phyloP scores from a whole-genome alignment of 2,888 invertebrate genomes.

The Archips crataeganus region DNA sequence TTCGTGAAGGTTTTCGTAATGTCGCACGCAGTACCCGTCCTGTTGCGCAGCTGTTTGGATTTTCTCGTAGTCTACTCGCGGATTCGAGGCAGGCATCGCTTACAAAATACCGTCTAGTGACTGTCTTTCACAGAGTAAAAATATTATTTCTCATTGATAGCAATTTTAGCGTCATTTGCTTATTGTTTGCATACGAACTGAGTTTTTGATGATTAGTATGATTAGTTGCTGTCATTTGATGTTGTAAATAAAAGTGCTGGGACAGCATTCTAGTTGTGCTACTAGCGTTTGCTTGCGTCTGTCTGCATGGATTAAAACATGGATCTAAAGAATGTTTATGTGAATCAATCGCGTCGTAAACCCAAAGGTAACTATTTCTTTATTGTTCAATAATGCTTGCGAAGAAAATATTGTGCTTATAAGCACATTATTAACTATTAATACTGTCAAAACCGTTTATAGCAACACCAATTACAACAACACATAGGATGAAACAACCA shows the following conservation, averaged over 20 bases:
- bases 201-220: background rate
- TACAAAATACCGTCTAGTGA: too few relatives aligned
- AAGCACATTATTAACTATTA: too few relatives aligned
- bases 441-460: too few relatives aligned
- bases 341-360: background rate
- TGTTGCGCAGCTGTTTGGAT: too few relatives aligned
- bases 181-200: too few relatives aligned
- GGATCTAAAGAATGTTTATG: background rate
- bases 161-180: background rate
- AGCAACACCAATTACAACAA: too few relatives aligned
- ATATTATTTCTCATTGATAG: background rate
- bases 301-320: background rate
- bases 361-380: background rate
- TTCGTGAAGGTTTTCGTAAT: background rate
- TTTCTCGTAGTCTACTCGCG: background rate
- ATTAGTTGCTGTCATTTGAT: background rate
- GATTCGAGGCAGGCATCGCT: too few relatives aligned
- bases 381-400: too few relatives aligned
- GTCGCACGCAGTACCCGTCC: too few relatives aligned
- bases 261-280: background rate
- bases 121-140: too few relatives aligned
- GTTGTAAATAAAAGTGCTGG: background rate
- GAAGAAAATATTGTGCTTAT: too few relatives aligned
- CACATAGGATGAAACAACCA: too few relatives aligned
- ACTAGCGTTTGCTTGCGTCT: background rate